These are phyloP conservation scores for Embiotoca jacksoni DNA, from an alignment of 2,113 vertebrate species.

Conservation along the genomic window DNA sequence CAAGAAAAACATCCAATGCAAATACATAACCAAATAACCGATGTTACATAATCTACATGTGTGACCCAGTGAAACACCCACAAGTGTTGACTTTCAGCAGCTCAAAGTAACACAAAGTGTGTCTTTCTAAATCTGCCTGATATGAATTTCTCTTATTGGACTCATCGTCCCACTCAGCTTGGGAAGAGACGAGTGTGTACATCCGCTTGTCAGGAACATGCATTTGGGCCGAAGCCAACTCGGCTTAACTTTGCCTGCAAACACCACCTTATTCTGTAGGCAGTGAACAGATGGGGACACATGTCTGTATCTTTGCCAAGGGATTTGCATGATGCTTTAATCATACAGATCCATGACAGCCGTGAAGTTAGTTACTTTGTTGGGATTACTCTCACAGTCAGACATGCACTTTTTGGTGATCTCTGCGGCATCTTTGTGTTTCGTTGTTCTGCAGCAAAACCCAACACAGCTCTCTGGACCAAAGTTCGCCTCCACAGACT, in stretches of 20 bases:
- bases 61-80: slow-evolving; percentile 60
- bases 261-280: slow-evolving; percentile 57
- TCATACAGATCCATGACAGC: slow-evolving; percentile 61
- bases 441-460: slow-evolving; percentile 87
- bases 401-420: slow-evolving; percentile 4
- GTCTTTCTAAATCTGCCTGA: slow-evolving; percentile 29
- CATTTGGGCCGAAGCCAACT: slow-evolving; percentile 60
- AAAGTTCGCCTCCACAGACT: slow-evolving; percentile 96
- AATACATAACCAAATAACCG: slow-evolving; percentile 34
- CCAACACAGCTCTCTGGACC: slow-evolving; percentile 96
- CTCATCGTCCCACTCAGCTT: slow-evolving; percentile 30
- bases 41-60: slow-evolving; percentile 44
- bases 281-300: slow-evolving; percentile 65
- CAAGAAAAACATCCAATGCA: slow-evolving; percentile 30
- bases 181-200: slow-evolving; percentile 40
- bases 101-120: slow-evolving; percentile 38
- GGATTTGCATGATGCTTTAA: slow-evolving; percentile 63
- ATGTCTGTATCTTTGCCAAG: slow-evolving; percentile 47
- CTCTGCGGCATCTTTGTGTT: background rate
- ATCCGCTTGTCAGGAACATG: slow-evolving; percentile 69
- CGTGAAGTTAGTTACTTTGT: slow-evolving; percentile 52
- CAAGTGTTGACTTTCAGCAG: slow-evolving; percentile 36
- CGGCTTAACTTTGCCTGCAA: slow-evolving; percentile 64
- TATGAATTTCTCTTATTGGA: slow-evolving; percentile 33
- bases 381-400: slow-evolving; percentile 23